A percentile compares a stretch with the other conserved stretches of the same genome.
phyloP scores from a whole-genome alignment of 1,140 invertebrate species.

The Drosophila tani region DNA sequence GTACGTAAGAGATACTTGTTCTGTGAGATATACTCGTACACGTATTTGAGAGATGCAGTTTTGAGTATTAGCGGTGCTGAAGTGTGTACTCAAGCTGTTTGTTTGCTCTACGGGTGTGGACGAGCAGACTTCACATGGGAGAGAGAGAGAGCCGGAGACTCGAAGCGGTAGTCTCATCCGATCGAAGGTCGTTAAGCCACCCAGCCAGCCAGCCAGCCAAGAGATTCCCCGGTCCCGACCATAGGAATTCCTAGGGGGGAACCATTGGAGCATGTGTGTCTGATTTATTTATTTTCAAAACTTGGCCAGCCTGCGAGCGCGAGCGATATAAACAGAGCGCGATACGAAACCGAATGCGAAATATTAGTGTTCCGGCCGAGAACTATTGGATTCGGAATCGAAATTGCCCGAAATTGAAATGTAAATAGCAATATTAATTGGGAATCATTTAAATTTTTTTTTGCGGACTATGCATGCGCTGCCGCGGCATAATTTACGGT shows the following conservation, averaged over 20 bases:
- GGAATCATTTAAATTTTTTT: slow-evolving; percentile 42
- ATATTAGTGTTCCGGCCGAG: slow-evolving; percentile 10
- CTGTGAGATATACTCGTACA: slow-evolving; percentile 20
- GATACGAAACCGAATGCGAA: slow-evolving; percentile 15
- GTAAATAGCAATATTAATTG: slow-evolving; percentile 53
- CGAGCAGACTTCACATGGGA: slow-evolving; percentile 16
- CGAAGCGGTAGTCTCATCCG: slow-evolving; percentile 39
- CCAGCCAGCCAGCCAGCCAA: slow-evolving; percentile 5
- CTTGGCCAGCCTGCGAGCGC: slow-evolving; percentile 20
- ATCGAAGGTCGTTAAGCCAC: slow-evolving; percentile 38
- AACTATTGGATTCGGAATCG: slow-evolving; percentile 24
- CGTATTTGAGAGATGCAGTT: slow-evolving; percentile 36
- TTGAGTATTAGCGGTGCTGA: slow-evolving; percentile 11
- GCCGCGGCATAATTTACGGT: slow-evolving; percentile 46
- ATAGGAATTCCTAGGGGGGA: slow-evolving; percentile 32
- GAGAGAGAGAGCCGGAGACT: not conserved
- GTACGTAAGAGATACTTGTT: slow-evolving; percentile 6
- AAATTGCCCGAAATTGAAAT: slow-evolving; percentile 38
- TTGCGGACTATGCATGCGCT: slow-evolving; percentile 40
- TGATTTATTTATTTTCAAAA: slow-evolving; percentile 48
- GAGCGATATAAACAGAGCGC: slow-evolving; percentile 34
- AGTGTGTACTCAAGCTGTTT: slow-evolving; percentile 38
- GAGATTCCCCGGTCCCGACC: slow-evolving; percentile 7
- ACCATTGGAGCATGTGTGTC: slow-evolving; percentile 23
- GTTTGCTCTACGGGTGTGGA: slow-evolving; percentile 25